These are phyloP conservation scores for Babyrousa celebensis DNA, from an alignment of 2,797 vertebrate genomes.

Conservation along the genomic window DNA sequence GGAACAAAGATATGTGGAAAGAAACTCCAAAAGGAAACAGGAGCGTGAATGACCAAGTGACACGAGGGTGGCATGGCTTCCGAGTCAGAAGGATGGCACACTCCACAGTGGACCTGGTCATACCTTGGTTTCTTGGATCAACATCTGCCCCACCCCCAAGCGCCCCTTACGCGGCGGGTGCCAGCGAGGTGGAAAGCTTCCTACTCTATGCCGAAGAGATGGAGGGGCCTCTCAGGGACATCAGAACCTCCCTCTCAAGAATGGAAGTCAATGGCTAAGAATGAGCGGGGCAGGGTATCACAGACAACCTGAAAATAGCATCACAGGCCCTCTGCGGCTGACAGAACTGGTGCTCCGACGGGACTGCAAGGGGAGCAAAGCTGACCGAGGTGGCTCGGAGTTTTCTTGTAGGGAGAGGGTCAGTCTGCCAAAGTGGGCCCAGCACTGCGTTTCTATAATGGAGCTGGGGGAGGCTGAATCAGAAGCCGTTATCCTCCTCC, in stretches of 20 bases:
- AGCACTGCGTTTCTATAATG: not conserved
- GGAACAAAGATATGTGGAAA: constrained; percentile 69
- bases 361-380: not conserved
- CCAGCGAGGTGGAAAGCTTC: not conserved
- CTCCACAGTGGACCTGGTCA: constrained; percentile 1
- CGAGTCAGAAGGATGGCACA: not conserved
- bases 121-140: not conserved
- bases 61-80: not conserved
- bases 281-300: constrained; percentile 10
- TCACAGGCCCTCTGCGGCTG: not conserved
- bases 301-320: not conserved
- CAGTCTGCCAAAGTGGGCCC: not conserved
- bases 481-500: constrained; percentile 4
- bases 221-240: not conserved
- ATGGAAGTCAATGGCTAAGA: constrained; percentile 69
- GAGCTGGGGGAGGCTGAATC: not conserved
- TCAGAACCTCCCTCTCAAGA: constrained; percentile 60
- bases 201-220: not conserved
- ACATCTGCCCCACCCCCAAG: not conserved
- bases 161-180: not conserved
- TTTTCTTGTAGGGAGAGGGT: not conserved
- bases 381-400: not conserved
- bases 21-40: constrained; percentile 65
- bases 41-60: not conserved
- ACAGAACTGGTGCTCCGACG: not conserved